phyloP scores from a whole-genome alignment of 2,797 vertebrate species.

The Leptatherina wallacei region DNA sequence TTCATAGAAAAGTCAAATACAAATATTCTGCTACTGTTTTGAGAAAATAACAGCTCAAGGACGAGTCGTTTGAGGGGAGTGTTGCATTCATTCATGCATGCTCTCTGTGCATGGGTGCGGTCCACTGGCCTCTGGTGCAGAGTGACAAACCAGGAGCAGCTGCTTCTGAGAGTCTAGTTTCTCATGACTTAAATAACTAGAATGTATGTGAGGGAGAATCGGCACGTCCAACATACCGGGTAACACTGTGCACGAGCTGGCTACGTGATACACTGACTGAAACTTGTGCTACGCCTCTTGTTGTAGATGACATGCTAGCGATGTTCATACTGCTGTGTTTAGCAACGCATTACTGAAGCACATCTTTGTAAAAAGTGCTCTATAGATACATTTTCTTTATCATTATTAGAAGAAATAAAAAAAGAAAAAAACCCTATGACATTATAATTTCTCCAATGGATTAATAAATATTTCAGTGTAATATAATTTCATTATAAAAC shows the following conservation, averaged over 20 bases:
- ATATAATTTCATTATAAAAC: no score
- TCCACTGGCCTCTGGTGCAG: neutral
- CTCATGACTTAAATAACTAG: slow-evolving; percentile 48
- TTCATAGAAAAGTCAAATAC: neutral
- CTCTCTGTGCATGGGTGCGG: slow-evolving; percentile 4
- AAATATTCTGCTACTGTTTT: neutral
- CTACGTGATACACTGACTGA: slow-evolving; percentile 18
- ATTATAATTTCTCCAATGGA: no score
- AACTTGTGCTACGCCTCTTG: neutral
- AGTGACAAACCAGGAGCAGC: slow-evolving; percentile 40
- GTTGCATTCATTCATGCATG: neutral
- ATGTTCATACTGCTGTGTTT: no score
- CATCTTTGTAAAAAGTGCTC: no score
- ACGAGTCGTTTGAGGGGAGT: neutral
- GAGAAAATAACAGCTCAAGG: neutral
- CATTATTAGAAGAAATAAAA: no score
- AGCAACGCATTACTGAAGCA: neutral
- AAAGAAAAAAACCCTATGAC: no score
- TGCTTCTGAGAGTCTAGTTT: slow-evolving; percentile 52
- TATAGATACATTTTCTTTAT: no score
- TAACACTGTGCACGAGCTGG: slow-evolving; percentile 14
- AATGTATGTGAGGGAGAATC: slow-evolving; percentile 6
- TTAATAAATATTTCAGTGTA: no score
- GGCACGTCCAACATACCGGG: slow-evolving; percentile 1
- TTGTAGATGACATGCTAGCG: neutral